Evolutionary conservation across 2,888 invertebrate species (phyloP), one percentile per base, ranked within the genome.

Genomic region (Harpagoxenus sublaevis): DNA sequence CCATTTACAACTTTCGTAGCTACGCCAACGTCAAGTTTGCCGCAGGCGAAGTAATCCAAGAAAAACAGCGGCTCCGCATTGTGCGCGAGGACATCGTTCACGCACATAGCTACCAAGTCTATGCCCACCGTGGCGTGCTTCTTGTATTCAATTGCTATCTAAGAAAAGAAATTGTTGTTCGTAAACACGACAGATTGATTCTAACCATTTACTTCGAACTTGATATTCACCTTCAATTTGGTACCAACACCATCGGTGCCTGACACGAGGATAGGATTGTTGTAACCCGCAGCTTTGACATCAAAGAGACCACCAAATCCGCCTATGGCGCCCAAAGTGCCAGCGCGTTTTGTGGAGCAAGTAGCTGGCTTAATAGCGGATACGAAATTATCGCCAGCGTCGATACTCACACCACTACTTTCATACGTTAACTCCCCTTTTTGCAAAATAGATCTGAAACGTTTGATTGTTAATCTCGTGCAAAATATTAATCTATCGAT

Each of bases 21-120:
- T 0, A 97, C 96, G 0, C 96, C 96, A 0, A 98, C 97, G 92
- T 98, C 97, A 84, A 99, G 96, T 77, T 97, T 96, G 0, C 99
- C 99, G 93, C 98, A 98, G 35, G 99, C 99, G 95, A 98, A 99
- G 95, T 99, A 99, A 96, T 99, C 99, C 28, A 99, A 96, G 95
- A 99, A 99, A 91, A 98, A 99, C 89, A 99, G 96, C 0, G 99
- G 99, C 92, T 99, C 98, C 0, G 99, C 99, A 65, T 99, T 99
- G 86, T 99, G 98, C 89, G 99, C 99, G 71, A 99, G 95, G 75
- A 99, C 97, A 95, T 99, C 99, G 95, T 99, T 99, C 66, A 98
- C 99, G 94, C 99, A 99, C 99, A 99, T 99, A 5, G 99, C 99
- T 2, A 99, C 99, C 51, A 99, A 96, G 95, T 99, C 99, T 91